phyloP scores from a whole-genome alignment of 2,113 vertebrate genomes.

The Salvator merianae region DNA sequence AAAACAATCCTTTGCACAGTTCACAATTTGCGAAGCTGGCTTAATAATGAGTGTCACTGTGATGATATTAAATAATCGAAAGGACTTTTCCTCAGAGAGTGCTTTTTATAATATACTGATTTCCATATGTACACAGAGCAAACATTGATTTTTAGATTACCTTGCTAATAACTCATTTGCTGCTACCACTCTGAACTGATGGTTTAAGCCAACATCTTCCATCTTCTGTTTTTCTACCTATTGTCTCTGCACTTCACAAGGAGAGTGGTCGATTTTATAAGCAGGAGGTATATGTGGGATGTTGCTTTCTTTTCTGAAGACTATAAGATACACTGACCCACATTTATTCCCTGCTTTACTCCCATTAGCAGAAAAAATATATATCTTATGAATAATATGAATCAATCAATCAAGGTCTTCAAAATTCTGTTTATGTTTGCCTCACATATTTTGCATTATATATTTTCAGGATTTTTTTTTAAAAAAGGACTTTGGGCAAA shows the following conservation, averaged over 20 bases:
- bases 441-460: neutral
- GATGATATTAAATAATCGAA: slow-evolving; percentile 11
- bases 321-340: neutral
- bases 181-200: slow-evolving; percentile 32
- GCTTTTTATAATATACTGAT: slow-evolving; percentile 8
- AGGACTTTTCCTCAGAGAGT: slow-evolving; percentile 1
- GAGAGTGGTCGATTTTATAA: slow-evolving; percentile 44
- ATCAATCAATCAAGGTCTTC: slow-evolving; percentile 27
- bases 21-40: slow-evolving; percentile 3
- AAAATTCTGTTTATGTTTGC: slow-evolving; percentile 1
- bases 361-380: slow-evolving; percentile 26
- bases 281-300: slow-evolving; percentile 33
- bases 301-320: neutral
- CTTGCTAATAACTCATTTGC: slow-evolving; percentile 21
- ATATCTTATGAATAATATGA: neutral
- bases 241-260: slow-evolving; percentile 44
- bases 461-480: too few species aligned
- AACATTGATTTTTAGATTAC: slow-evolving; percentile 49
- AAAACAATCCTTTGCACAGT: neutral
- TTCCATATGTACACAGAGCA: slow-evolving; percentile 12
- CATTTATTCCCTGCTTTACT: neutral
- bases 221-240: slow-evolving; percentile 35
- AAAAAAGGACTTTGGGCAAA: too few species aligned
- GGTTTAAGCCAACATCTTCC: slow-evolving; percentile 41
- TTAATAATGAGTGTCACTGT: slow-evolving; percentile 18